These are phyloP conservation scores for Cephonodes hylas DNA, from an alignment of 2,888 invertebrate genomes.

Conservation along the genomic window DNA sequence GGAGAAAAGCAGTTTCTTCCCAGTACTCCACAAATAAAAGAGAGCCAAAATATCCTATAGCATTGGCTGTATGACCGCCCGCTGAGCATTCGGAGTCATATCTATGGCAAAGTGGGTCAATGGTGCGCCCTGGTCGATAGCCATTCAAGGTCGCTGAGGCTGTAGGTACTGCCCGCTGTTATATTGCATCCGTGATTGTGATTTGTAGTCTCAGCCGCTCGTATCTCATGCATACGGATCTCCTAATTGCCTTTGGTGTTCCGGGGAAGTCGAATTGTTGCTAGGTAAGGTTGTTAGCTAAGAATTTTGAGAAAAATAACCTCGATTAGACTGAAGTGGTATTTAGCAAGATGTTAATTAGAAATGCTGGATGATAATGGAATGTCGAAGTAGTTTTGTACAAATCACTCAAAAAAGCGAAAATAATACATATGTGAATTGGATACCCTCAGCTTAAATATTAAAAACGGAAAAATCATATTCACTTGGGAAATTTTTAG, in stretches of 20 bases:
- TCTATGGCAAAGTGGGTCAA: constrained; percentile 19
- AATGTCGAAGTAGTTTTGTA: too few relatives aligned
- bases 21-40: not conserved
- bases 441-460: too few relatives aligned
- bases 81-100: not conserved
- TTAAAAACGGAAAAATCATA: too few relatives aligned
- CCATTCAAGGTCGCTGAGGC: constrained; percentile 11
- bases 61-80: not conserved
- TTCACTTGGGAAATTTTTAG: too few relatives aligned
- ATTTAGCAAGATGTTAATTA: too few relatives aligned
- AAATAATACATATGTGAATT: too few relatives aligned
- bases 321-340: too few relatives aligned
- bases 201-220: not conserved
- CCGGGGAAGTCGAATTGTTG: not conserved
- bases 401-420: too few relatives aligned
- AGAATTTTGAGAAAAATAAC: too few relatives aligned
- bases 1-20: not conserved
- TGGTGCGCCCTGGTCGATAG: constrained; percentile 19
- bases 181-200: not conserved
- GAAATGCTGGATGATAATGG: too few relatives aligned
- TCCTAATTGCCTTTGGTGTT: not conserved
- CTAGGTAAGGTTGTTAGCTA: too few relatives aligned
- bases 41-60: not conserved
- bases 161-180: not conserved
- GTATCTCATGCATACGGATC: not conserved